Conservation (phyloP, 1,140 invertebrate genomes). For the Polyergus mexicanus region DNA sequence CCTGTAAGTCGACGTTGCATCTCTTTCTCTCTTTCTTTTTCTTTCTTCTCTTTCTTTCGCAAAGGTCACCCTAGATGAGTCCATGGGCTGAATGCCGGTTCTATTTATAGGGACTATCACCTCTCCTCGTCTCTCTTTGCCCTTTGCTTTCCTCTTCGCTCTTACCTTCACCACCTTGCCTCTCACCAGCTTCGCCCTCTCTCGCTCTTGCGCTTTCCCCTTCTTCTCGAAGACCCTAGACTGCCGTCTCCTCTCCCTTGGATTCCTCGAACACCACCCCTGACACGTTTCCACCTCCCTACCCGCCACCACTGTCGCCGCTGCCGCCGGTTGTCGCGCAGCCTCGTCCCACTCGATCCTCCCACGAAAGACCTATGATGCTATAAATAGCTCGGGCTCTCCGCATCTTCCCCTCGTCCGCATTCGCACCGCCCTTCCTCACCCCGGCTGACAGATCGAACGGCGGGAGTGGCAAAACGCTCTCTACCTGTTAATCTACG, state of each 20-base stretch:
- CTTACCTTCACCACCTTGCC: constrained; percentile 1
- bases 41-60: constrained; percentile 48
- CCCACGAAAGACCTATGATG: constrained; percentile 79
- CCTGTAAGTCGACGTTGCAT: constrained; percentile 65
- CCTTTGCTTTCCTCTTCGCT: background rate
- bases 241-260: constrained; percentile 14
- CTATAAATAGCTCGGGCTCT: constrained; percentile 79
- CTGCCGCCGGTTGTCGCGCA: constrained; percentile 31
- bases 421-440: constrained; percentile 21
- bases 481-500: constrained; percentile 61
- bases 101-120: constrained; percentile 79
- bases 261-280: constrained; percentile 46
- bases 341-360: constrained; percentile 69
- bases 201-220: constrained; percentile 1
- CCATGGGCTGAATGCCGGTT: constrained; percentile 64
- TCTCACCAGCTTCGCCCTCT: background rate
- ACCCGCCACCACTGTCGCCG: constrained; percentile 1
- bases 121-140: constrained; percentile 49
- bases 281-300: constrained; percentile 49
- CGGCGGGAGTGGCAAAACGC: constrained; percentile 50
- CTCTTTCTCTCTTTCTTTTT: constrained; percentile 4
- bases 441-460: constrained; percentile 37
- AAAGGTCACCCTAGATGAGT: constrained; percentile 79
- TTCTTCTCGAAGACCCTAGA: constrained; percentile 6
- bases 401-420: constrained; percentile 58